Evolutionary conservation across 1,140 invertebrate genomes (phyloP), one percentile per base, ranked within the genome.

Genomic region (Berghia stephanieae): DNA sequence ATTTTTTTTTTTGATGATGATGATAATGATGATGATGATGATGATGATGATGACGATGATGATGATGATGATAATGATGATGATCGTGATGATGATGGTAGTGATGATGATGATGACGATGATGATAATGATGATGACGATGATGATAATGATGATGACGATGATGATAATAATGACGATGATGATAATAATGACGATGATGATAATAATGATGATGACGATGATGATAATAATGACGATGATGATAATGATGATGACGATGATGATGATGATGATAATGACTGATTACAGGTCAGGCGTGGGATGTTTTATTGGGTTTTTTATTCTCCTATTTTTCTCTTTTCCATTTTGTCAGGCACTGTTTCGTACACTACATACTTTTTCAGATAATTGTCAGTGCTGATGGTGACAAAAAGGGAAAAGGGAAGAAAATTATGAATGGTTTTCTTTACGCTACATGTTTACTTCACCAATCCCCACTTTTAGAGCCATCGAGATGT

Each of bases 21-120:
- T 60, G 2, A 21, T 1, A 34, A 60, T 60, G 57, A 60, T 10
- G 57, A 60, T n/a, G 57, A 60, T n/a, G 57, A 60, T n/a, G 57
- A 60, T 1, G 57, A 60, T 60, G 2, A 60, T 1, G 57, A 2
- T 60, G 57, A 60, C 36, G 57, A 60, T 2, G 57, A 60, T 60
- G 57, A 4, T 60, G 21, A 60, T 21, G 55, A 60, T 60, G 55
- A 60, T 60, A 31, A 60, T 60, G 21, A 60, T 60, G 55, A 21
- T 60, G 55, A 60, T 60, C 24, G n/a, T 60, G 57, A 60, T n/a
- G 57, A 60, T 60, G 57, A 60, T 60, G 57, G 10, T 60, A 21
- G 34, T 21, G 55, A 60, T 21, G 21, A 60, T 60, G 55, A 21
- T 60, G 55, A 21, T 60, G 4, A 4, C 55, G 21, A 60, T 60